Percentiles rank a stretch among this genome's conserved stretches.
These are phyloP conservation scores for Macrotrachela quadricornifera DNA, from an alignment of 1,140 invertebrate genomes.

Conservation along the genomic window DNA sequence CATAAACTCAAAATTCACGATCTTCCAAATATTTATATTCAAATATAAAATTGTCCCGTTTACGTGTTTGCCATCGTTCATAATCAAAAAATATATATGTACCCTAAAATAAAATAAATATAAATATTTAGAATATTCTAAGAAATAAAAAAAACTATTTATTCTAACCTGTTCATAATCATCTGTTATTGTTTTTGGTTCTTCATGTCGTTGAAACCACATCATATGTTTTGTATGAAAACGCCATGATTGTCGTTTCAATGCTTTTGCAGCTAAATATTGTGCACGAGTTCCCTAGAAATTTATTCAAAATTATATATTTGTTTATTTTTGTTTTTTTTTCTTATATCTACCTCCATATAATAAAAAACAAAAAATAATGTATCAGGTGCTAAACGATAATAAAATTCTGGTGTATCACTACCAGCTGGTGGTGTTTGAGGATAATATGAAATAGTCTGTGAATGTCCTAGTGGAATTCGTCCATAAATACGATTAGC, in stretches of 20 bases:
- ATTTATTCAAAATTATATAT: too few species aligned
- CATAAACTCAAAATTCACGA: slow-evolving; percentile 41
- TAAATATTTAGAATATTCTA: background rate
- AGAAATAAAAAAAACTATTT: background rate
- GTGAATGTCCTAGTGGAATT: background rate
- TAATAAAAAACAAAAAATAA: slow-evolving; percentile 99
- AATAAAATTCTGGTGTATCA: slow-evolving; percentile 92
- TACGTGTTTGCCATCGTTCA: slow-evolving; percentile 97
- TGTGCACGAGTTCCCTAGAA: slow-evolving; percentile 70
- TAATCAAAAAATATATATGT: slow-evolving; percentile 99
- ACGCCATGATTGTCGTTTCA: slow-evolving; percentile 98
- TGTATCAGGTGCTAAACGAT: slow-evolving; percentile 84
- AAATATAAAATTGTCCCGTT: slow-evolving; percentile 98
- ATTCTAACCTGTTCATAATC: slow-evolving; percentile 81
- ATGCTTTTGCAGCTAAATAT: slow-evolving; percentile 91
- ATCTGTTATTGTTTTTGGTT: slow-evolving; percentile 97
- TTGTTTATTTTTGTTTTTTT: too few species aligned
- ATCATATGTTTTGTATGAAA: slow-evolving; percentile 99
- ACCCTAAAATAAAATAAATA: slow-evolving; percentile 46
- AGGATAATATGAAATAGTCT: slow-evolving; percentile 4
- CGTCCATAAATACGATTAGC: background rate
- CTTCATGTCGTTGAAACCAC: slow-evolving; percentile 99
- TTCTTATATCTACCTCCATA: slow-evolving; percentile 47
- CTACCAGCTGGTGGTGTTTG: slow-evolving; percentile 34
- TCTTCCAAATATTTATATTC: slow-evolving; percentile 99